Evolutionary conservation across 1,140 invertebrate species (phyloP).

Genomic region (Ganaspis sp.): DNA sequence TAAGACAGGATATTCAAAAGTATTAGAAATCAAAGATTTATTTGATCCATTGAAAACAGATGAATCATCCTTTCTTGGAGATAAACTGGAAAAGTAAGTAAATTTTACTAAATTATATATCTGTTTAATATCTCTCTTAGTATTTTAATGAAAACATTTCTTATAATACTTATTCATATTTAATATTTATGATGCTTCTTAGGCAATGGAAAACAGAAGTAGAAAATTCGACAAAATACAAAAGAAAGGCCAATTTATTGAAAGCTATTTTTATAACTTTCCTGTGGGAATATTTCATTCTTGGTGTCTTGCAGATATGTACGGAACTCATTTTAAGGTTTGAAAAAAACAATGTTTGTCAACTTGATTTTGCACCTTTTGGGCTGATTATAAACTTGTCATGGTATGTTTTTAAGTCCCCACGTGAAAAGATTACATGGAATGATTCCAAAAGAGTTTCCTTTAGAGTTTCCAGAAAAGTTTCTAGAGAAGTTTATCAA

Average conservation of each 20-base stretch:
- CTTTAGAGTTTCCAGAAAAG: too few relatives aligned
- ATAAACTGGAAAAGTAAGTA: constrained; percentile 77
- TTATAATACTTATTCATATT: constrained; percentile 33
- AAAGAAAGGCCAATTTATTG: constrained; percentile 72
- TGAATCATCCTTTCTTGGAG: constrained; percentile 74
- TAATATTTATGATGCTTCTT: constrained; percentile 47
- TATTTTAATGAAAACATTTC: constrained; percentile 19
- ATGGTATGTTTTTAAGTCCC: too few relatives aligned
- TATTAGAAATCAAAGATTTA: constrained; percentile 77
- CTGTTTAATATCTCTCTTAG: too few relatives aligned
- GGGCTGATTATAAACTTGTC: too few relatives aligned
- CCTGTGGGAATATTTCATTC: constrained; percentile 76
- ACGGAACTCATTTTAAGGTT: constrained; percentile 73
- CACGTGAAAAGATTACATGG: too few relatives aligned
- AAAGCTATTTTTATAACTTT: constrained; percentile 81
- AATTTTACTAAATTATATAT: constrained; percentile 21
- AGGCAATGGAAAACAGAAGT: constrained; percentile 76
- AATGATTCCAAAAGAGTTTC: too few relatives aligned
- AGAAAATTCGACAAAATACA: constrained; percentile 62
- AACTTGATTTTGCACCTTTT: too few relatives aligned
- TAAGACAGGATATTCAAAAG: constrained; percentile 76
- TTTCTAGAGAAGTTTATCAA: too few relatives aligned
- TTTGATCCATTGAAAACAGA: constrained; percentile 77
- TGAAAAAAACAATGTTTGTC: constrained; percentile 33
- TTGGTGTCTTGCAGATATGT: constrained; percentile 73